Conservation (phyloP, 2,888 invertebrate genomes). For the Margaritifera margaritifera region DNA sequence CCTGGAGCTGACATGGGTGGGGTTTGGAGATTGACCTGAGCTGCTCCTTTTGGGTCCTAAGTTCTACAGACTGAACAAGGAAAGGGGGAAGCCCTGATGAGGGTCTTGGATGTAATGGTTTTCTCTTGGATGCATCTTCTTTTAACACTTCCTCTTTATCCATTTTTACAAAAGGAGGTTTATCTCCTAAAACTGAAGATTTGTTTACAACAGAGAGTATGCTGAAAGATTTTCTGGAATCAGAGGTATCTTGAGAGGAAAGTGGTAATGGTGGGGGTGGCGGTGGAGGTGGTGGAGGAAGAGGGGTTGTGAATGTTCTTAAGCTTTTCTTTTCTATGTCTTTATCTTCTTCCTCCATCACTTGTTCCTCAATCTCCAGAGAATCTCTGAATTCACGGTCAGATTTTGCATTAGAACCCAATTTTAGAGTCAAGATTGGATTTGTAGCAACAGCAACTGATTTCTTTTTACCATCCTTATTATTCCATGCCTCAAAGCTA, state of each 20-base stretch:
- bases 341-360: neutral
- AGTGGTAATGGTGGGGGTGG: conserved; percentile 35
- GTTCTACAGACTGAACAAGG: conserved; percentile 50
- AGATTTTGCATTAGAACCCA: too few species aligned
- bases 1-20: conserved; percentile 54
- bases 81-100: conserved; percentile 37
- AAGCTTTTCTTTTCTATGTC: neutral
- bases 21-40: conserved; percentile 52
- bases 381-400: neutral
- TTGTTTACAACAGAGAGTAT: neutral
- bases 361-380: neutral
- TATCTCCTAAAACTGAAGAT: too few species aligned
- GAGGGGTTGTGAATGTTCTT: conserved; percentile 27
- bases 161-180: too few species aligned
- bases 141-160: too few species aligned
- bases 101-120: conserved; percentile 3
- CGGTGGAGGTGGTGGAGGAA: conserved; percentile 42
- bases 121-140: neutral
- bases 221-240: neutral
- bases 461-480: too few species aligned
- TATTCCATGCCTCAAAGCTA: too few species aligned
- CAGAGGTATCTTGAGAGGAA: neutral
- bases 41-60: conserved; percentile 51
- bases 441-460: too few species aligned
- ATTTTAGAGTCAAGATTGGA: too few species aligned